A percentile compares a stretch with the other conserved stretches of the same genome.
phyloP scores from a whole-genome alignment of 2,113 vertebrate species.

The Cichladusa arquata region DNA sequence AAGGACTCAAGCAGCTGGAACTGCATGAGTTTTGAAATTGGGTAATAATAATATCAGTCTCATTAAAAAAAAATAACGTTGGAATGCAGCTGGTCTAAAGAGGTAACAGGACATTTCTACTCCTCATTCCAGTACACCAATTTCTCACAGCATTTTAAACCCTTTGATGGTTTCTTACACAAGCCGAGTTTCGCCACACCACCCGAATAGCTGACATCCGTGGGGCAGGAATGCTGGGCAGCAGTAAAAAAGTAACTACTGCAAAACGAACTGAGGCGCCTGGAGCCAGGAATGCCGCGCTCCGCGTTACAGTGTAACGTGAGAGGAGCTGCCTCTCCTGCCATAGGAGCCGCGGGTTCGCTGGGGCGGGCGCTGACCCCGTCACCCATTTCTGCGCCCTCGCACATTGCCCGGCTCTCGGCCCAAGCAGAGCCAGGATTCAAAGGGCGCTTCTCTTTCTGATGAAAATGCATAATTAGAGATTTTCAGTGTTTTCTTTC shows the following conservation, averaged over 20 bases:
- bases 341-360: accelerated
- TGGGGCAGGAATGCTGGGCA: background rate
- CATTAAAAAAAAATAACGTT: background rate
- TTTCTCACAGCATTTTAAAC: background rate
- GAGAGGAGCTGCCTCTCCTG: accelerated
- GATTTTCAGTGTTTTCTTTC: background rate
- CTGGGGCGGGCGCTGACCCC: accelerated
- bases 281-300: background rate
- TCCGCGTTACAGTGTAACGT: accelerated
- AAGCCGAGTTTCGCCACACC: background rate
- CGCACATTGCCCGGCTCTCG: accelerated
- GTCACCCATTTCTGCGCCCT: accelerated
- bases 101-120: background rate
- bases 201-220: background rate
- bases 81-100: background rate
- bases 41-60: background rate
- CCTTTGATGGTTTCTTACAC: background rate
- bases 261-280: accelerated
- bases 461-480: too few species aligned
- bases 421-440: background rate
- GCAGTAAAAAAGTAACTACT: background rate
- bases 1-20: background rate
- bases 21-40: background rate
- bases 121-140: background rate
- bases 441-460: too few species aligned